Evolutionary conservation across 2,113 vertebrate species (phyloP).

Genomic region (Cyanocitta stelleri): DNA sequence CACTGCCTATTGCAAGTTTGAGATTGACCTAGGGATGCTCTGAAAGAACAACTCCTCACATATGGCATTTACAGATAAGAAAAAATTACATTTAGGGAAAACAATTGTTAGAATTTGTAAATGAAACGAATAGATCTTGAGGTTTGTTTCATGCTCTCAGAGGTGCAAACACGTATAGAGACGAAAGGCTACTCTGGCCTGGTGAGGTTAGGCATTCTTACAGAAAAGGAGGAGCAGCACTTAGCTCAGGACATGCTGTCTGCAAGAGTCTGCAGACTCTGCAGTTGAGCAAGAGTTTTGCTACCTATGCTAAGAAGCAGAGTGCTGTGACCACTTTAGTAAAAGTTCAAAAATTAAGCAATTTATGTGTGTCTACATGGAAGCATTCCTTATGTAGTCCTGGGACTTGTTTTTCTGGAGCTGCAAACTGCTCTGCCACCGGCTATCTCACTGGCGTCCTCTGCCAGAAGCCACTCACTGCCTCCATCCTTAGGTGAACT

Average conservation of each 20-base stretch:
- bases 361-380: accelerated
- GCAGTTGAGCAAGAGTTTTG: not conserved
- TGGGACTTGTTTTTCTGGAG: not conserved
- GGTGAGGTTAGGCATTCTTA: not conserved
- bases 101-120: not conserved
- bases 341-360: not conserved
- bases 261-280: not conserved
- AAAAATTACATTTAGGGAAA: not conserved
- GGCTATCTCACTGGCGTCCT: not conserved
- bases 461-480: not conserved
- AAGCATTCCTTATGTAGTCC: not conserved
- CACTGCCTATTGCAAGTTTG: not conserved
- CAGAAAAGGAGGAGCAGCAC: not conserved
- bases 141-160: not conserved
- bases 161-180: not conserved
- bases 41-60: not conserved
- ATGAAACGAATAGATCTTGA: not conserved
- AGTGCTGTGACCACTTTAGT: not conserved
- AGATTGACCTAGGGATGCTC: not conserved
- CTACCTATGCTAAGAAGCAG: not conserved
- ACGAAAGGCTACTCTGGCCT: not conserved
- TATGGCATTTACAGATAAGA: not conserved
- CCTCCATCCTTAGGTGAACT: not conserved
- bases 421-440: not conserved
- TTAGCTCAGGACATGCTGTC: not conserved